Evolutionary conservation across 1,140 invertebrate species (phyloP), one percentile per base, ranked within the genome.

Genomic region (Drosophila ficusphila): DNA sequence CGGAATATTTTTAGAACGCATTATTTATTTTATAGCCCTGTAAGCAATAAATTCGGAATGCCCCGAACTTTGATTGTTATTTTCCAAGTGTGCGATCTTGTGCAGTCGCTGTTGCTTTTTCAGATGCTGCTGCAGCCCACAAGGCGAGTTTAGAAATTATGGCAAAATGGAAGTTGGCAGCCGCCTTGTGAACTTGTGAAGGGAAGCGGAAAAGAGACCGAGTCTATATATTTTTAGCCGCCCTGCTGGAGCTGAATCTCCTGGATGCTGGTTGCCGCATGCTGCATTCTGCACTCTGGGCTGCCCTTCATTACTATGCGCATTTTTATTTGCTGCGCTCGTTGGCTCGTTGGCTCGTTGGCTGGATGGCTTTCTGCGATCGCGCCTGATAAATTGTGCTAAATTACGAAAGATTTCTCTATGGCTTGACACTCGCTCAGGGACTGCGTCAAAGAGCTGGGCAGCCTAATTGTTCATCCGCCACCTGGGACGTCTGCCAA

Each of bases 121-220:
- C 46, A 51, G 54, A 52, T 57, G 54, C 16, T 54, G 54, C 31
- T 39, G 44, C 36, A 52, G 60, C 81, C 79, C 74, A 74, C 74
- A 74, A 85, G 76, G 58, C 81, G 69, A 68, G 76, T 76, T 86
- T 73, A 36, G 65, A 76, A 86, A 85, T 76, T 75, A 76, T 79
- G 65, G 76, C 52, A 49, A 76, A 79, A 79, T 68, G 56, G 25
- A 72, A 70, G 67, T 53, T 86, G 76, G 81, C 72, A 76, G 65
- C 46, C 33, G 34, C 29, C 54, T 36, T 11, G 48, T 11, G 48
- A 54, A 58, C 18, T 9, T 56, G 48, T 12, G 8, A 71, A 27
- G 52, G 42, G 60, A 41, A 60, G 53, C 42, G 47, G 3, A 7
- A 39, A 14, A 31, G 21, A 53, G 16, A 39, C 19, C 25, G 14